A percentile compares a stretch with the other conserved stretches of the same genome.
Evolutionary conservation across 2,113 vertebrate species (phyloP).

Genomic region (Sigmodon hispidus): DNA sequence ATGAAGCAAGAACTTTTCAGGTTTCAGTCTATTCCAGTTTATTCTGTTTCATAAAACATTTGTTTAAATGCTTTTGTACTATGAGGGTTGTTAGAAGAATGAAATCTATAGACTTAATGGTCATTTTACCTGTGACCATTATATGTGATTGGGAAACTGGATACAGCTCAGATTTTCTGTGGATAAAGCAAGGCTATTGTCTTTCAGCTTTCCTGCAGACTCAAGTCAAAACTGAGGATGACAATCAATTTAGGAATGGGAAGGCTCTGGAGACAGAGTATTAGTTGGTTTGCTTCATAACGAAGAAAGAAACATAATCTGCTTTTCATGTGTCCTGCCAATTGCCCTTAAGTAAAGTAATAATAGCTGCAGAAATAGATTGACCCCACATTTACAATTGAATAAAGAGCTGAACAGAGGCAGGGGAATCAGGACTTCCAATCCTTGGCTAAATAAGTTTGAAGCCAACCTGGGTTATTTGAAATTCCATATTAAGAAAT

Average conservation of each 20-base stretch:
- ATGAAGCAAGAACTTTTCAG: constrained; percentile 27
- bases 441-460: neutral
- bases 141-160: neutral
- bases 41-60: neutral
- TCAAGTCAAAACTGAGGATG: neutral
- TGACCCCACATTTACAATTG: neutral
- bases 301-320: neutral
- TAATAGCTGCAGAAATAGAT: neutral
- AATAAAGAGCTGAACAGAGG: neutral
- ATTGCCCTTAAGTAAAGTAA: neutral
- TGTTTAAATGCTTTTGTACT: neutral
- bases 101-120: neutral
- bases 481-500: neutral
- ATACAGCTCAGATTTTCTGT: neutral
- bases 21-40: constrained; percentile 6
- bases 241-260: neutral
- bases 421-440: neutral
- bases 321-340: neutral
- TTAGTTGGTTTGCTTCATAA: neutral
- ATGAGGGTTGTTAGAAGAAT: neutral
- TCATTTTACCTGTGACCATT: constrained; percentile 42
- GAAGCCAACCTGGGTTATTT: neutral
- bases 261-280: neutral
- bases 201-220: neutral
- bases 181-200: neutral